Evolutionary conservation across 2,797 vertebrate genomes (phyloP).

Genomic region (Columba guinea): DNA sequence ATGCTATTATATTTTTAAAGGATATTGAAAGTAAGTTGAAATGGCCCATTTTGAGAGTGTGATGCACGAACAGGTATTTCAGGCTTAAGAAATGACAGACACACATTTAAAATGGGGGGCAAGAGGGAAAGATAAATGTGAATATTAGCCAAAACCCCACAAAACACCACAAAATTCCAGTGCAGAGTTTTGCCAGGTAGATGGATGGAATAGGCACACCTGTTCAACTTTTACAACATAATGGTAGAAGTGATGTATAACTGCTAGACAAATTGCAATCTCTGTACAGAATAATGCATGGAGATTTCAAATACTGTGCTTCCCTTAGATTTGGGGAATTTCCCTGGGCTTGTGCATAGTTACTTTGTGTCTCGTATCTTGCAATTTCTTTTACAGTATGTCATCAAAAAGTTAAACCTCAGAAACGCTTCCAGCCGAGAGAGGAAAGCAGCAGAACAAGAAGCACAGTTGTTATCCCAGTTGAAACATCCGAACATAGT

Average conservation of each 20-base stretch:
- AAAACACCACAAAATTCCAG: not conserved
- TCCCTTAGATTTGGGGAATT: not conserved
- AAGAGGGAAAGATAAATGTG: not conserved
- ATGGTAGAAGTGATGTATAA: not conserved
- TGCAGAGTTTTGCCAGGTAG: not conserved
- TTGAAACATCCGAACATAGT: conserved; percentile 97
- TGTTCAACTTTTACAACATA: not conserved
- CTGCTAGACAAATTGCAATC: not conserved
- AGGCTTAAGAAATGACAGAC: not conserved
- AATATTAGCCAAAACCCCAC: not conserved
- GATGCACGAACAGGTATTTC: not conserved
- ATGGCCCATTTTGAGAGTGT: not conserved
- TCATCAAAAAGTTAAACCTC: conserved; percentile 95
- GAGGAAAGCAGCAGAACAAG: conserved; percentile 91
- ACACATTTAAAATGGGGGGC: not conserved
- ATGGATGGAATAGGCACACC: not conserved
- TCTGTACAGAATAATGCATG: not conserved
- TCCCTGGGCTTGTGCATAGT: not conserved
- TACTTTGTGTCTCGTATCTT: not conserved
- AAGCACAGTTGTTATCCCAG: conserved; percentile 92
- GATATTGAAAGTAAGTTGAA: not conserved
- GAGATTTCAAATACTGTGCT: not conserved
- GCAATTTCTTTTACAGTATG: conserved; percentile 81
- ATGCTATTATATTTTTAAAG: not conserved
- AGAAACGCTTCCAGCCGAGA: conserved; percentile 87